A percentile compares a stretch with the other conserved stretches of the same genome.
These are phyloP conservation scores for Molossus molossus DNA, from an alignment of 2,797 vertebrate species.

Conservation along the genomic window DNA sequence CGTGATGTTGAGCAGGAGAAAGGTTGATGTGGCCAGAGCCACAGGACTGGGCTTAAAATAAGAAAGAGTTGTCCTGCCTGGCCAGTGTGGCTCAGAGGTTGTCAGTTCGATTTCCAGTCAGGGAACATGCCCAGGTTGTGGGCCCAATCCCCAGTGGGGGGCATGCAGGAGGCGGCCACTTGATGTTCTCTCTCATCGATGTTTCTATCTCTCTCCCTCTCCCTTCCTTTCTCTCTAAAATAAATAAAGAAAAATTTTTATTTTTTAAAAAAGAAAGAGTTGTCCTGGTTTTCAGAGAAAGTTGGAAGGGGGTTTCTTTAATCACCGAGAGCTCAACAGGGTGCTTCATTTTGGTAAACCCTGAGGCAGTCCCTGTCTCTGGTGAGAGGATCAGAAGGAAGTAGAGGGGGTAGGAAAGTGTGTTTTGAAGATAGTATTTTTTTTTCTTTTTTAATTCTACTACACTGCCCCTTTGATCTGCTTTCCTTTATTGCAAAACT, in stretches of 20 bases:
- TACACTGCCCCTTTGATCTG: not conserved
- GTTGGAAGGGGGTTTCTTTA: not conserved
- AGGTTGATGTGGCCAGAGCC: not conserved
- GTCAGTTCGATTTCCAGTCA: too few relatives aligned
- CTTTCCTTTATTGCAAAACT: not conserved
- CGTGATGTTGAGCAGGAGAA: not conserved
- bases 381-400: not conserved
- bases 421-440: slow-evolving; percentile 38
- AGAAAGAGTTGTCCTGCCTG: not conserved
- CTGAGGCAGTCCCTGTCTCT: not conserved
- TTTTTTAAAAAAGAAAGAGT: not conserved
- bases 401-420: not conserved
- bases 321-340: not conserved
- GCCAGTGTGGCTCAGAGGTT: too few relatives aligned
- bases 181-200: too few relatives aligned
- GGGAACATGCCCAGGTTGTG: too few relatives aligned
- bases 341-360: not conserved
- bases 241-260: too few relatives aligned
- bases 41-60: not conserved
- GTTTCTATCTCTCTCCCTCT: too few relatives aligned
- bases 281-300: slow-evolving; percentile 42
- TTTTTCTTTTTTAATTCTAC: not conserved
- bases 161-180: too few relatives aligned
- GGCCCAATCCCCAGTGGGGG: too few relatives aligned
- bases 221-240: too few relatives aligned